phyloP scores from a whole-genome alignment of 1,140 invertebrate genomes.

The Zaprionus tsacasi region DNA sequence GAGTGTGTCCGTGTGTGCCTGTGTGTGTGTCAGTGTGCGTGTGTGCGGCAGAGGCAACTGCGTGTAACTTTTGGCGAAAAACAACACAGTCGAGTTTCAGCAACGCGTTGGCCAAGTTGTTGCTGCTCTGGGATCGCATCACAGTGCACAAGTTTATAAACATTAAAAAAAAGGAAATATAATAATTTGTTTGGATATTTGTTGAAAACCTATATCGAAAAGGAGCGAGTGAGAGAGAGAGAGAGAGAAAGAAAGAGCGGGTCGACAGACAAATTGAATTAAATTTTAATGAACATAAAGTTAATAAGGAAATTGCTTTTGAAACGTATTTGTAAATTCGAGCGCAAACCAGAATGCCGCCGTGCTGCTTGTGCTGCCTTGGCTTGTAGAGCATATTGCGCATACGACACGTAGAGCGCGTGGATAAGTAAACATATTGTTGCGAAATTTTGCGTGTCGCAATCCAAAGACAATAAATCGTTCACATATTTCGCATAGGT shows the following conservation, averaged over 20 bases:
- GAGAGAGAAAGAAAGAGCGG: slow-evolving; percentile 1
- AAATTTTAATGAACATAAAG: slow-evolving; percentile 54
- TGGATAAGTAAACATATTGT: slow-evolving; percentile 74
- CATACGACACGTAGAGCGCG: slow-evolving; percentile 71
- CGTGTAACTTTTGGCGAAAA: slow-evolving; percentile 70
- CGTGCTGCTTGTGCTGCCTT: neutral
- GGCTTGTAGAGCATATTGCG: slow-evolving; percentile 64
- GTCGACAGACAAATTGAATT: slow-evolving; percentile 51
- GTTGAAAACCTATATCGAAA: slow-evolving; percentile 28
- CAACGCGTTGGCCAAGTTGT: slow-evolving; percentile 68
- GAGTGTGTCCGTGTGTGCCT: slow-evolving; percentile 3
- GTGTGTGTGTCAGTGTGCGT: slow-evolving; percentile 12
- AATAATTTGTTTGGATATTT: slow-evolving; percentile 1
- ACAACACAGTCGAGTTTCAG: slow-evolving; percentile 78
- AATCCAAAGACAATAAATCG: slow-evolving; percentile 49
- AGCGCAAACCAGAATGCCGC: slow-evolving; percentile 43
- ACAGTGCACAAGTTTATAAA: slow-evolving; percentile 11
- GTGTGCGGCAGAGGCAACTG: slow-evolving; percentile 52
- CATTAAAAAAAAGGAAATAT: neutral
- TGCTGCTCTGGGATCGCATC: slow-evolving; percentile 42
- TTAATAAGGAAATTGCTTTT: slow-evolving; percentile 67
- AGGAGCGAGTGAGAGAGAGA: too few relatives aligned
- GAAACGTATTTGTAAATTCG: slow-evolving; percentile 28
- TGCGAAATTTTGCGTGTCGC: slow-evolving; percentile 59
- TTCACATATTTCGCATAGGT: slow-evolving; percentile 37